Base-by-base conservation (phyloP, 2,797 vertebrate genomes). In the Clangula hyemalis region DNA sequence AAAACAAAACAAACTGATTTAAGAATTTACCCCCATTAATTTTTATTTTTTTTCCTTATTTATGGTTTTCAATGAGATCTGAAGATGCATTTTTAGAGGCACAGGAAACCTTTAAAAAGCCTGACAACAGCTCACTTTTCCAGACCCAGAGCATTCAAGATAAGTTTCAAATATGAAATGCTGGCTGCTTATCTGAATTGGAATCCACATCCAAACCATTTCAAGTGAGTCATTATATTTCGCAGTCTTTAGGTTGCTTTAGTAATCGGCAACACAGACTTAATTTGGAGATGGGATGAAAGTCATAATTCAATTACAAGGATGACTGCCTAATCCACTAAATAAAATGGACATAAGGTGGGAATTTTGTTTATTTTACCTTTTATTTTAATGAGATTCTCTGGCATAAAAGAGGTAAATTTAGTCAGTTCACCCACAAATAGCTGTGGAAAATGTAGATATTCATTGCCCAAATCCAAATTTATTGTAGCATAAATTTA, bases 271-370 rank as follows among this genome's bases (percentile, higher is more conserved):
- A 81, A 14, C 49, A 64, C 58, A 84, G 80, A 32, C 82, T 88
- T 75, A 58, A 62, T 68, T 69, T 66, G 36, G 77, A 90, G 75
- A 90, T 2, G 4, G 70, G 62, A 81, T 73, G 66, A 87, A 75
- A 65, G 76, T 91, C 80, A 88, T 94, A 87, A 95, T 91, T 90
- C 86, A 95, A 93, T 95, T 95, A 94, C 80, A 95, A 79, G 90
- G 73, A 86, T 78, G 83, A 79, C 76, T 93, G 90, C 74, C 77
- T 85, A 84, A 94, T 84, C 68, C 71, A n/a, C 39, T 73, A 60
- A 85, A 83, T 28, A 68, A 86, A 90, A 85, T 60, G 47, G 71
- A 87, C 70, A 70, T 36, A 81, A 43, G 43, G 43, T 43, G 17
- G 43, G 43, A 43, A 43, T 43, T 43, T 43, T 43, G 43, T 43